phyloP scores from a whole-genome alignment of 53 echinoderm and acorn worm species.

The Mesocentrotus franciscanus region DNA sequence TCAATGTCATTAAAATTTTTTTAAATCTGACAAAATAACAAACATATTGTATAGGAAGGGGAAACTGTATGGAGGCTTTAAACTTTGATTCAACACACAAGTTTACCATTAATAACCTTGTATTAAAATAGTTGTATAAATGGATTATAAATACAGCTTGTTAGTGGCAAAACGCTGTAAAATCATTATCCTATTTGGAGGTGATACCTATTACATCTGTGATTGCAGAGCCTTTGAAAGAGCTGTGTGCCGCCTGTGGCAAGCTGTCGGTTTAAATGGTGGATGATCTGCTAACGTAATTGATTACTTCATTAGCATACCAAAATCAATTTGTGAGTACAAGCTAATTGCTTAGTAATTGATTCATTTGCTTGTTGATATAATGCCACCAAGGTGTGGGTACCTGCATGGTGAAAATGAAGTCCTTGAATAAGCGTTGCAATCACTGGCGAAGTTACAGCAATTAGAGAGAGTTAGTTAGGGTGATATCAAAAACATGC shows the following conservation, averaged over 20 bases:
- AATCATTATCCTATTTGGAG: not conserved
- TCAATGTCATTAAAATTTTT: too few species aligned
- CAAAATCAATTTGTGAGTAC: not conserved
- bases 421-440: not conserved
- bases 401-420: not conserved
- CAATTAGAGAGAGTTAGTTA: too few species aligned
- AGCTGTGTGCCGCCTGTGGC: not conserved
- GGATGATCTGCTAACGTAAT: not conserved
- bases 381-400: not conserved
- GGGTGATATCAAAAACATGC: too few species aligned
- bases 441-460: too few species aligned
- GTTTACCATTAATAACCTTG: too few species aligned
- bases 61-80: too few species aligned
- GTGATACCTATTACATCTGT: not conserved
- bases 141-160: not conserved
- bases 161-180: not conserved
- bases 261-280: not conserved
- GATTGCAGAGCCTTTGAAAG: not conserved
- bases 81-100: too few species aligned
- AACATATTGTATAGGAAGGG: too few species aligned
- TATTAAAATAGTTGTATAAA: not conserved
- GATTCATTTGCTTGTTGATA: not conserved
- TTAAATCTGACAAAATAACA: too few species aligned
- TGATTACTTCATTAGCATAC: not conserved
- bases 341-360: slow-evolving; percentile 17